Evolutionary conservation across 2,797 vertebrate genomes (phyloP).

Genomic region (Morelia viridis): DNA sequence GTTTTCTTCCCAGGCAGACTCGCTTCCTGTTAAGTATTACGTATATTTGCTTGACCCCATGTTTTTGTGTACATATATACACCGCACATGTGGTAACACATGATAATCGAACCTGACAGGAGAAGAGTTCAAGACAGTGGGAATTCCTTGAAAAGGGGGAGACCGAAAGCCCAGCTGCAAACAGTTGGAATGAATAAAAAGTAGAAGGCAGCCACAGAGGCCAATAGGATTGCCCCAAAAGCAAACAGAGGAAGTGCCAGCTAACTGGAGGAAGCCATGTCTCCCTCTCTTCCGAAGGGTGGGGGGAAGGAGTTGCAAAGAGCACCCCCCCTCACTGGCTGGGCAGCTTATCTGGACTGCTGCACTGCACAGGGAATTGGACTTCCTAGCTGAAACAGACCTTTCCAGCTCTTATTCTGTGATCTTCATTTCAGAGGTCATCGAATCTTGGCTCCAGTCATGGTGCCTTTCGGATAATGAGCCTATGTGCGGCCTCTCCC

Average conservation of each 20-base stretch:
- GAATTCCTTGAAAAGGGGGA: neutral
- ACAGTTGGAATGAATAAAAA: neutral
- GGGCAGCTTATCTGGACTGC: too few species aligned
- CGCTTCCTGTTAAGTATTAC: constrained; percentile 67
- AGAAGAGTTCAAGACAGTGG: neutral
- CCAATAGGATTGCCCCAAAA: neutral
- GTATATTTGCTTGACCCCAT: neutral
- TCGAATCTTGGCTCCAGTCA: neutral
- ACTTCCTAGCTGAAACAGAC: neutral
- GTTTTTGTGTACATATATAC: neutral
- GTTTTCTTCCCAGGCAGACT: constrained; percentile 65
- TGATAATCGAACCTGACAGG: neutral
- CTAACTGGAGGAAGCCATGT: neutral
- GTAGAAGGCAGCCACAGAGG: neutral
- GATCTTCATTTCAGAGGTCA: constrained; percentile 2
- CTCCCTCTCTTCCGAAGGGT: neutral
- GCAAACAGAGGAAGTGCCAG: neutral
- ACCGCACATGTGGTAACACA: neutral
- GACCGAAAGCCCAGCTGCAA: neutral
- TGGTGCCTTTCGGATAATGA: too few species aligned
- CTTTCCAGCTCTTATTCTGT: neutral
- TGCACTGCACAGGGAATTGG: neutral
- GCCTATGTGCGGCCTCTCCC: neutral
- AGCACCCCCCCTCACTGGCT: neutral
- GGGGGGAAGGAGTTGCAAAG: neutral